Evolutionary conservation across 2,797 vertebrate species (phyloP).

Genomic region (Peromyscus eremicus): DNA sequence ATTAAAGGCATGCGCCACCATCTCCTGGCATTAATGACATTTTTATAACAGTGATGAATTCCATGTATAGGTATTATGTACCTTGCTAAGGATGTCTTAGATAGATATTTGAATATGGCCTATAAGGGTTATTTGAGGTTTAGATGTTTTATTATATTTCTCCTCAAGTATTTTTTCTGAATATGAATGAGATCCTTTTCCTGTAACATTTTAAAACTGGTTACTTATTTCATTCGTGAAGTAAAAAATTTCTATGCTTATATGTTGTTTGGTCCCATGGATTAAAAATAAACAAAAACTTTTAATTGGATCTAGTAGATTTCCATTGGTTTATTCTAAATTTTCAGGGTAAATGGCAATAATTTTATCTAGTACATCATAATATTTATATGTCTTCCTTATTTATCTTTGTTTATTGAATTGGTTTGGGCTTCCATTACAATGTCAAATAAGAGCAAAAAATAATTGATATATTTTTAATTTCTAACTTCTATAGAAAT

Average conservation of each 20-base stretch:
- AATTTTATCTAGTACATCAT: background rate
- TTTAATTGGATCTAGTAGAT: background rate
- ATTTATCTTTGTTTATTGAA: constrained; percentile 28
- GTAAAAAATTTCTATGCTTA: background rate
- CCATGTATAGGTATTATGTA: background rate
- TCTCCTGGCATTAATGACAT: constrained; percentile 23
- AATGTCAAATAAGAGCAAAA: constrained; percentile 4
- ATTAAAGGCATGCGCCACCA: too few species aligned
- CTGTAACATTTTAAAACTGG: constrained; percentile 32
- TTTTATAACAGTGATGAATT: constrained; percentile 9
- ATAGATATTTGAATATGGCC: background rate
- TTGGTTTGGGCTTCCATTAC: background rate
- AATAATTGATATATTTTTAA: background rate
- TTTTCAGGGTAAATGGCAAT: constrained; percentile 34
- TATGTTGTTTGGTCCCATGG: background rate
- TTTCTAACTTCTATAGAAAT: background rate
- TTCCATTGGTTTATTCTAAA: background rate
- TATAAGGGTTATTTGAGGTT: background rate
- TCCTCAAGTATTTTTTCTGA: background rate
- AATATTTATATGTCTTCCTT: constrained; percentile 29
- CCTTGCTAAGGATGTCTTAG: background rate
- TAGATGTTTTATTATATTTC: constrained; percentile 39
- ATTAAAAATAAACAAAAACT: background rate
- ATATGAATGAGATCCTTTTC: background rate
- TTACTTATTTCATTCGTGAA: constrained; percentile 5